Base-by-base conservation (phyloP, 2,888 invertebrate genomes). In the Drosophila incognita region DNA sequence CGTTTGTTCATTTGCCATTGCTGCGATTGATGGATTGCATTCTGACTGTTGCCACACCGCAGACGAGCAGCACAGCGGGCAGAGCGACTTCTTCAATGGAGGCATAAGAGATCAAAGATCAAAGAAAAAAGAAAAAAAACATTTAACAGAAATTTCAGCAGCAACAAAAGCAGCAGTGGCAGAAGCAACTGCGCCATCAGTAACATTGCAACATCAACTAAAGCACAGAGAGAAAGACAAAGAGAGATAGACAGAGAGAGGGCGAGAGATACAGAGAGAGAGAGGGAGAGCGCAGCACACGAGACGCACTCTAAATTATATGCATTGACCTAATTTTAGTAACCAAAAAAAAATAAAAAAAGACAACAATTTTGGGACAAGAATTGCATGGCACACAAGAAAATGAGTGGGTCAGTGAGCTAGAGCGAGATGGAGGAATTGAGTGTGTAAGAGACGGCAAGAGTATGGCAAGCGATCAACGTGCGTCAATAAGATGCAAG, bases 11-110 rank as follows among this genome's bases (percentile, higher is more conserved):
- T 60, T 64, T 64, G 75, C 61, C 46, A 8, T 7, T 48, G 70
- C 46, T 67, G 60, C 76, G 79, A 67, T 87, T 85, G 85, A 85
- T 85, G 85, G 85, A 85, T 87, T 87, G 85, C 85, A 87, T 87
- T 87, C 85, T 87, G 76, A 83, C 70, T 76, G 69, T 87, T 87
- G 74, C 85, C 81, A 77, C 84, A 84, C 68, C 29, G 10, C 46
- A 29, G 53, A 4, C 18, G 36, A 0, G 36, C 15, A 18, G 53
- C 66, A 57, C 70, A 69, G 71, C 57, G 27, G 49, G 53, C 49
- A 63, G 35, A 35, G 53, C 48, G 21, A 21, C 52, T 42, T 31
- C 42, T 48, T n/a, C 48, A 63, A 42, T 46, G 36, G 46, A 38
- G 36, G 57, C 59, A 60, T 27, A 6, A 51, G 57, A 65, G 67